phyloP scores from a whole-genome alignment of 2,888 invertebrate species.

The Drosophila falleni region DNA sequence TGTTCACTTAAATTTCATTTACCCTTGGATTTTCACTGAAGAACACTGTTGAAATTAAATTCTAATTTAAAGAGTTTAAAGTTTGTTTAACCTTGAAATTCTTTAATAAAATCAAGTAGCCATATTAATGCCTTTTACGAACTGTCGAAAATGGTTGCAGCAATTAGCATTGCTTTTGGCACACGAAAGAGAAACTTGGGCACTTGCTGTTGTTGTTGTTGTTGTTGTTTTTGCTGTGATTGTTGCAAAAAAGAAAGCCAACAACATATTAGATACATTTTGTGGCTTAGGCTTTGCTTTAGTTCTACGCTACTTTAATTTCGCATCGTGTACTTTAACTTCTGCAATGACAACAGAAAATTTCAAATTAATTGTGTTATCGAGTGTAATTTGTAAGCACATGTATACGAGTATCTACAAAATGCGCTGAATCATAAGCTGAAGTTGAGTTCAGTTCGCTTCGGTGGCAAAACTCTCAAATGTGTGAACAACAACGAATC shows the following conservation, averaged over 20 bases:
- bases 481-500: slow-evolving; percentile 23
- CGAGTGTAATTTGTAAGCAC: slow-evolving; percentile 43
- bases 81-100: background rate
- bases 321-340: slow-evolving; percentile 40
- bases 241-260: slow-evolving; percentile 54
- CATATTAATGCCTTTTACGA: slow-evolving; percentile 39
- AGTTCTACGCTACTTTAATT: slow-evolving; percentile 77
- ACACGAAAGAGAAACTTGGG: slow-evolving; percentile 71
- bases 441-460: slow-evolving; percentile 6
- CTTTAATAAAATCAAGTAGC: background rate
- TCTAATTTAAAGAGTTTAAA: background rate
- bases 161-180: slow-evolving; percentile 68
- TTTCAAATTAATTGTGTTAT: slow-evolving; percentile 64
- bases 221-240: no score
- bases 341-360: slow-evolving; percentile 38
- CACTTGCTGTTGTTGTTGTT: slow-evolving; percentile 42
- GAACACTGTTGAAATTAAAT: background rate
- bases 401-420: slow-evolving; percentile 2
- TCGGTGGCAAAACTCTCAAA: slow-evolving; percentile 47
- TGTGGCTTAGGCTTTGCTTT: slow-evolving; percentile 70
- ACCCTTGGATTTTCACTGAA: background rate
- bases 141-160: slow-evolving; percentile 33
- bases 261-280: slow-evolving; percentile 73
- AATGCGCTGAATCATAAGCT: slow-evolving; percentile 36
- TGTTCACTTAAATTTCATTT: no score